Evolutionary conservation across 2,888 invertebrate species (phyloP).

Genomic region (Spilosoma lubricipeda): DNA sequence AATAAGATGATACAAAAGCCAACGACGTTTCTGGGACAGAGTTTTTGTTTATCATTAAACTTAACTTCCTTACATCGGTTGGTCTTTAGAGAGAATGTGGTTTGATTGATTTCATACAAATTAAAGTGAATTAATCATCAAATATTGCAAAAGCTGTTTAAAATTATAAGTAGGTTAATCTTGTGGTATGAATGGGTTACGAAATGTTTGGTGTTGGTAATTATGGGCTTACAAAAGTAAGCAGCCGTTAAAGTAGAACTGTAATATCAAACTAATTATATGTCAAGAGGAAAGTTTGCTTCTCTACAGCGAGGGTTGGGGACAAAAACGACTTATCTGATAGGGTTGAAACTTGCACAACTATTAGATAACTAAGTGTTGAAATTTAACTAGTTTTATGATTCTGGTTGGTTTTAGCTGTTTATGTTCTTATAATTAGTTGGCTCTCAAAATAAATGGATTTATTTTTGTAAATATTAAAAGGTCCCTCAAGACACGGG

Average conservation of each 20-base stretch:
- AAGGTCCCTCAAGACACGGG: not conserved
- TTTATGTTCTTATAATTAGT: not conserved
- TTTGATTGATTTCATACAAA: conserved; percentile 50
- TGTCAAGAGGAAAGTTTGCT: conserved; percentile 21
- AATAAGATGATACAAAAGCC: conserved; percentile 44
- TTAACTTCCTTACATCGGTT: conserved; percentile 40
- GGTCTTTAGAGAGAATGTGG: conserved; percentile 35
- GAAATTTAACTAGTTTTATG: conserved; percentile 21
- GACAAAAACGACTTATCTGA: conserved; percentile 28
- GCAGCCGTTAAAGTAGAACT: conserved; percentile 16
- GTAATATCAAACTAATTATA: conserved; percentile 28
- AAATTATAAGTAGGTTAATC: conserved; percentile 48
- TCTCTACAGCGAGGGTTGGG: conserved; percentile 12
- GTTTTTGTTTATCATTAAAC: conserved; percentile 51
- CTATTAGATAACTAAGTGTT: conserved; percentile 20
- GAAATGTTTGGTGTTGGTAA: conserved; percentile 42
- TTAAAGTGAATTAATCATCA: conserved; percentile 44
- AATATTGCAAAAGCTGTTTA: conserved; percentile 40
- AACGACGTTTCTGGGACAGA: conserved; percentile 54
- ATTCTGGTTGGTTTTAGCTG: not conserved
- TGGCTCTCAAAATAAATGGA: not conserved
- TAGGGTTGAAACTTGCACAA: conserved; percentile 24
- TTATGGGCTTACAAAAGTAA: conserved; percentile 39
- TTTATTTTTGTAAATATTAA: too few species aligned
- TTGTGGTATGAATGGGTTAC: conserved; percentile 45